A percentile compares a stretch with the other conserved stretches of the same genome.
Evolutionary conservation across 1,140 invertebrate genomes (phyloP).

Genomic region (Sitophilus oryzae): DNA sequence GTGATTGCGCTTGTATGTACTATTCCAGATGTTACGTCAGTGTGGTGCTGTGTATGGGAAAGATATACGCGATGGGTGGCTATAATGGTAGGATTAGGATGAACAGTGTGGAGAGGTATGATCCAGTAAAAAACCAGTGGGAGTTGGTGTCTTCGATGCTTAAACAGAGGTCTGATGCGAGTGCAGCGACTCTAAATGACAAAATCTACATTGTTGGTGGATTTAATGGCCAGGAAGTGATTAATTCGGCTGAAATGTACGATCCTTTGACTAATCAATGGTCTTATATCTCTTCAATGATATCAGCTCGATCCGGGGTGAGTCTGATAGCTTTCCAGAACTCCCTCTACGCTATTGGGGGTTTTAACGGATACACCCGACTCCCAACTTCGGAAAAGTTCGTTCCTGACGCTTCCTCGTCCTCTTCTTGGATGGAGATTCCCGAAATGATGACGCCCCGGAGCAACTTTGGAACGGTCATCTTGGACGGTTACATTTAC

Average conservation of each 20-base stretch:
- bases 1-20: conserved; percentile 67
- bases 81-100: conserved; percentile 79
- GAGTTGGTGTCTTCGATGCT: conserved; percentile 76
- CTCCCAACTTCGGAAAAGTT: conserved; percentile 48
- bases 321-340: conserved; percentile 57
- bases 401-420: conserved; percentile 24
- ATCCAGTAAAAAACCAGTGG: conserved; percentile 72
- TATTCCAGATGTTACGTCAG: conserved; percentile 70
- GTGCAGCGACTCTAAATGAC: conserved; percentile 56
- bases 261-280: conserved; percentile 60
- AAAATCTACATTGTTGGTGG: conserved; percentile 68
- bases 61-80: conserved; percentile 81
- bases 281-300: conserved; percentile 68
- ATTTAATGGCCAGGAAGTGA: conserved; percentile 65
- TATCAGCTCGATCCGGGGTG: conserved; percentile 64
- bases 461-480: conserved; percentile 69
- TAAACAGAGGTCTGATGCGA: conserved; percentile 72
- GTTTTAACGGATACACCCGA: conserved; percentile 61
- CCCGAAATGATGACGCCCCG: conserved; percentile 69
- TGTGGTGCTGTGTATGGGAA: conserved; percentile 61
- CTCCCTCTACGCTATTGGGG: conserved; percentile 61
- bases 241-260: conserved; percentile 59
- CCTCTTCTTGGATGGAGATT: conserved; percentile 48
- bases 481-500: conserved; percentile 63
- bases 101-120: conserved; percentile 66